Base-by-base conservation (phyloP, 2,797 vertebrate species). In the Sebastes itinus region DNA sequence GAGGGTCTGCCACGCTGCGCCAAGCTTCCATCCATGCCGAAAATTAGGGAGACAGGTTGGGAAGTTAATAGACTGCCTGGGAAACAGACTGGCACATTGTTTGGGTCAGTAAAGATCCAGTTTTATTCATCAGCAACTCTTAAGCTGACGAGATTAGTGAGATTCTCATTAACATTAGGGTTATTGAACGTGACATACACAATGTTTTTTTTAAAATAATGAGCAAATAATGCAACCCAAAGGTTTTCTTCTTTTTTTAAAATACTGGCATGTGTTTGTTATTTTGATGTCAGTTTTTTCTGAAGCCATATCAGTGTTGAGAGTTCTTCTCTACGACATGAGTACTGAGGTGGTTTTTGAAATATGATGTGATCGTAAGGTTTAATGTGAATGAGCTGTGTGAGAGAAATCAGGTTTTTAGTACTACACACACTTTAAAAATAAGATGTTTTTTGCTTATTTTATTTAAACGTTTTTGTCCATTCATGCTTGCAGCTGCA, bases 221-320 rank as follows among this genome's bases (percentile, higher is more conserved):
- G 59, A 65, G 70, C 72, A 81, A 18, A 72, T 46, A 75, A 28
- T 81, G 78, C 84, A 86, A 86, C 72, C 86, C 84, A 88, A 90
- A 83, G 52, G 69, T 83, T 82, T 82, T 87, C 60, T 5, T 79
- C 33, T 60, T 71, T 77, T 65, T 25, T 69, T 25, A 0, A 20
- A 52, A 60, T 33, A 56, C 46, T 20, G 80, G 69, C 58, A 76
- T 66, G 49, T 64, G 27, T 77, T 81, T 78, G 55, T 61, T 69
- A 72, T 71, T 83, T 89, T 63, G n/a, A 73, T 87, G 72, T 85
- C 33, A 72, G 76, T 52, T 70, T 63, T 22, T 64, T 80, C 63
- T 78, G 75, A 90, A 94, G 87, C 88, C 91, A 92, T 92, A 91
- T 87, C 54, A 72, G 71, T 69, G 33, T 75, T 71, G 14, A 52